Conservation (phyloP, 2,113 vertebrate species). For the Steatornis caripensis region DNA sequence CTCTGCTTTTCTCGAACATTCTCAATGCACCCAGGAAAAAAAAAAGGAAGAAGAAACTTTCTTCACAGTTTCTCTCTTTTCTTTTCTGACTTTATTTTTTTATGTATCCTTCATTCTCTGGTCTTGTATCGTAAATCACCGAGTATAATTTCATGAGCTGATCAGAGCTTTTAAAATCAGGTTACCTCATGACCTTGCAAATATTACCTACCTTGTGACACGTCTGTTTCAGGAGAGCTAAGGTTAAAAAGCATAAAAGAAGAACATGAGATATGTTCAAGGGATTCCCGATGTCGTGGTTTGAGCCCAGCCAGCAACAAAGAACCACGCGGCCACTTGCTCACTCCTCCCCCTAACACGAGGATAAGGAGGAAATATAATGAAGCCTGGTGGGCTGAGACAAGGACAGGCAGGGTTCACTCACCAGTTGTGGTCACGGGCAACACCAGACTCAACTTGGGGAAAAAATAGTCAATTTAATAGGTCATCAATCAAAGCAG, state of each 20-base stretch:
- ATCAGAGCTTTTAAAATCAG: neutral
- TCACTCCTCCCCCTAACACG: no score
- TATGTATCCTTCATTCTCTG: neutral
- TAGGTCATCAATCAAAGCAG: no score
- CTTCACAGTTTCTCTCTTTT: neutral
- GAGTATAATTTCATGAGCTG: neutral
- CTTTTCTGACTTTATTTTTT: neutral
- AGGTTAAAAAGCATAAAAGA: neutral
- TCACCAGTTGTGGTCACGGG: no score
- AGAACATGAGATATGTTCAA: neutral
- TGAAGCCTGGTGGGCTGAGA: no score
- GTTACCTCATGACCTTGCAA: neutral
- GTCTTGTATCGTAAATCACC: neutral
- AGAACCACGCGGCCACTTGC: no score
- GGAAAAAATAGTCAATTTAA: no score
- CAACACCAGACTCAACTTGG: no score
- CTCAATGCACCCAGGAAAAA: neutral
- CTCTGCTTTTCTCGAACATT: conserved; percentile 34
- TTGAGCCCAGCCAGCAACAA: no score
- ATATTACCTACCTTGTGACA: neutral
- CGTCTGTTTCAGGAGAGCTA: neutral
- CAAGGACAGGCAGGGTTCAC: no score
- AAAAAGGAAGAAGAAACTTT: neutral
- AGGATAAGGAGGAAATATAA: no score
- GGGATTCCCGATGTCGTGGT: no score